Evolutionary conservation across 37 sponge, comb jelly and placozoan species (phyloP).

Genomic region (Beroe ovata): DNA sequence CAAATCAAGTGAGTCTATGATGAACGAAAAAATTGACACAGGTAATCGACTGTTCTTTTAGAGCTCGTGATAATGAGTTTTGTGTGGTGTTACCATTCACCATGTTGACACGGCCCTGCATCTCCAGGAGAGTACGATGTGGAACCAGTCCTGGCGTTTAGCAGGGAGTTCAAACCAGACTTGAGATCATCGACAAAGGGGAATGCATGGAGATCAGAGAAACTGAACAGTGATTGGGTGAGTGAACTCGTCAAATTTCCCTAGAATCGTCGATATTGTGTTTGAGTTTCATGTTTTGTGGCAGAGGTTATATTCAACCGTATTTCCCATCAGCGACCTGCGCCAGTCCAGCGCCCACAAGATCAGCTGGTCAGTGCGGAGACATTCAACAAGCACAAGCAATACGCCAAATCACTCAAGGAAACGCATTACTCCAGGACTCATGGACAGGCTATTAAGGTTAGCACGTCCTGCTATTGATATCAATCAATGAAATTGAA

Average conservation of each 20-base stretch:
- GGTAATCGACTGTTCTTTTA: too few species aligned
- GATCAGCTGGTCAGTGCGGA: slow-evolving; percentile 22
- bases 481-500: not conserved
- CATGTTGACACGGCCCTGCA: too few species aligned
- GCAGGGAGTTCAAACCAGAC: slow-evolving; percentile 29
- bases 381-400: slow-evolving; percentile 38
- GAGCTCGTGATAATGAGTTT: too few species aligned
- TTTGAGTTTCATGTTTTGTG: too few species aligned
- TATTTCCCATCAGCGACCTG: slow-evolving; percentile 15
- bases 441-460: slow-evolving; percentile 14
- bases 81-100: too few species aligned
- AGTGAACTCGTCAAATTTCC: too few species aligned
- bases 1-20: too few species aligned
- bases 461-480: too few species aligned
- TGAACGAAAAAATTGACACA: too few species aligned
- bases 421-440: slow-evolving; percentile 17
- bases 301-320: too few species aligned
- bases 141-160: not conserved
- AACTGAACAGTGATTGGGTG: slow-evolving; percentile 36
- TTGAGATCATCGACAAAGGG: slow-evolving; percentile 7
- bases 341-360: not conserved
- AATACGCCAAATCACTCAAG: not conserved
- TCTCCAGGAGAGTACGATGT: slow-evolving; percentile 8
- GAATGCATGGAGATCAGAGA: slow-evolving; percentile 6
- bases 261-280: too few species aligned